Evolutionary conservation across 2,113 vertebrate species (phyloP), one percentile per base, ranked within the genome.

Genomic region (Poeciliopsis retropinna): DNA sequence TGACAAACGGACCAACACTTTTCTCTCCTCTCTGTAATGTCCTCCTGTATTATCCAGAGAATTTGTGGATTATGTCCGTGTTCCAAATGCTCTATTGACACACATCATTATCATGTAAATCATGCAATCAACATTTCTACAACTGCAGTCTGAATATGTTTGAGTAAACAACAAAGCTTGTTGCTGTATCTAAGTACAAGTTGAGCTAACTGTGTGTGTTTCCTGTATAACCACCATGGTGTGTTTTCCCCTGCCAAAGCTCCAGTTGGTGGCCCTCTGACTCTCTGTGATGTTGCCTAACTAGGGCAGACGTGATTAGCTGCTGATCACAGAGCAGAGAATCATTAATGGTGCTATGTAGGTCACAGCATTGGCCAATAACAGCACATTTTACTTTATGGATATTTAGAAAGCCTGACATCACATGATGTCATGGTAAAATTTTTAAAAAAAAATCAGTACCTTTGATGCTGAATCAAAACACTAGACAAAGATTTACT

Each of bases 221-320:
- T 68, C 66, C 61, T 75, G 12, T 73, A 14, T 5, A 22, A 14
- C 6, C 14, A 41, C 39, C 39, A 78, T 29, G n/a, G 25, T 10
- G 12, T 34, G 32, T 72, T 80, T 41, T 73, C 19, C 62, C 62
- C 62, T 27, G 29, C 78, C 60, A 82, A 72, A 75, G 65, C 47
- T 51, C 28, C 61, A 25, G 44, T 13, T 4, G 72, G 39, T 41
- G 28, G 63, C 75, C 61, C 31, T 47, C 29, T 15, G 47, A 32
- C 25, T 5, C 72, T 69, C 44, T 30, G 94, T 78, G 94, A 94
- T 82, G 93, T 93, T 72, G 75, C 89, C 65, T 94, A 97, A 96
- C 94, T 97, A 73, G 67, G 96, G 95, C 87, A 88, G 75, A 64
- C 68, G 51, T 88, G 85, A 92, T 88, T 86, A 83, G 87, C 84